Conservation (phyloP, 2,888 invertebrate species). For the Itoplectis maculator region DNA sequence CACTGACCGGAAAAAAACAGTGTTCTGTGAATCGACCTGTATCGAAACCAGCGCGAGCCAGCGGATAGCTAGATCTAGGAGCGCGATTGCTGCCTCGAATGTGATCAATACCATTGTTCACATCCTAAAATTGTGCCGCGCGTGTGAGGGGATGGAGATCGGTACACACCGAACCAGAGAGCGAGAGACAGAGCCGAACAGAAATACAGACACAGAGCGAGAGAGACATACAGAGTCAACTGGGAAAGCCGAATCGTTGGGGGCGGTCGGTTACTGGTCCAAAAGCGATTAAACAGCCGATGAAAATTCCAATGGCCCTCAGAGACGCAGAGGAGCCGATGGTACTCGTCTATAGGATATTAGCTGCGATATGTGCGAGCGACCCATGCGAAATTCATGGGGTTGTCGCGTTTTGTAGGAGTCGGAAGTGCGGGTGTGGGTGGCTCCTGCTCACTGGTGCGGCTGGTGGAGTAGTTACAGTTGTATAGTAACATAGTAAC, state of each 20-base stretch:
- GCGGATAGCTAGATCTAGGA: conserved; percentile 57
- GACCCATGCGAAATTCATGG: conserved; percentile 35
- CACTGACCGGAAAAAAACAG: conserved; percentile 5
- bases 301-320: conserved; percentile 5
- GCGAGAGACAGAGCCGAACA: no score
- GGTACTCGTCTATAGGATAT: no score
- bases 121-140: conserved; percentile 49
- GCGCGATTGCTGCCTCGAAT: conserved; percentile 60
- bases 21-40: background rate
- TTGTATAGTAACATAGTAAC: background rate
- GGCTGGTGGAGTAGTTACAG: conserved; percentile 35
- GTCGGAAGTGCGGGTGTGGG: conserved; percentile 49
- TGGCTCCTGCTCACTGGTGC: conserved; percentile 43
- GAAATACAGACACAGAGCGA: no score
- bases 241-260: background rate
- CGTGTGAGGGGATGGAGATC: background rate
- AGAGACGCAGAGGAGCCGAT: background rate
- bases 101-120: conserved; percentile 59
- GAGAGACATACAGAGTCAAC: no score
- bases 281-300: conserved; percentile 3
- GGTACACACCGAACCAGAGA: background rate
- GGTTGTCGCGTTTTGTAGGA: conserved; percentile 66
- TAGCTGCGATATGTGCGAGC: conserved; percentile 18
- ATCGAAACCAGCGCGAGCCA: conserved; percentile 24
- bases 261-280: background rate